phyloP scores from a whole-genome alignment of 64 coral and sea anemone species.

The Orbicella faveolata region DNA sequence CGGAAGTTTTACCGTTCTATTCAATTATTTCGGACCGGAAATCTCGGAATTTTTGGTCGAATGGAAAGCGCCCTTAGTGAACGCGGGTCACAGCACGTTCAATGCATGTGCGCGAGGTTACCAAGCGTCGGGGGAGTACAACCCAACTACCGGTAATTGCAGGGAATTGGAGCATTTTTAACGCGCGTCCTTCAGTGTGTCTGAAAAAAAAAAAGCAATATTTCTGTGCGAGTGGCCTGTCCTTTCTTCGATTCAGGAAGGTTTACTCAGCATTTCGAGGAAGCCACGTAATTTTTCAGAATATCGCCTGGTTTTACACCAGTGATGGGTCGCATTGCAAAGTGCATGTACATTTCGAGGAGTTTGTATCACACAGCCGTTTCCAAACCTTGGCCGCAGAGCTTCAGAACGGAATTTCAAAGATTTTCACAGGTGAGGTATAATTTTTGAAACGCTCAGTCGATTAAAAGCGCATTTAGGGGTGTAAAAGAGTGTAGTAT shows the following conservation, averaged over 20 bases:
- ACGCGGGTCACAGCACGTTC: too few species aligned
- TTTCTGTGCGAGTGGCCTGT: not conserved
- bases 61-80: too few species aligned
- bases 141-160: too few species aligned
- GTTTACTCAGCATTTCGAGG: not conserved
- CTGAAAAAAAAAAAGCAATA: too few species aligned
- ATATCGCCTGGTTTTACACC: not conserved
- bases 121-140: too few species aligned
- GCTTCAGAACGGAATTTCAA: slow-evolving; percentile 23
- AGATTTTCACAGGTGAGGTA: slow-evolving; percentile 12
- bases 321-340: not conserved
- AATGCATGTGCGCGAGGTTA: too few species aligned
- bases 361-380: slow-evolving; percentile 27
- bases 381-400: not conserved
- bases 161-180: too few species aligned
- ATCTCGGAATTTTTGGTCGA: too few species aligned
- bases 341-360: slow-evolving; percentile 11
- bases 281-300: too few species aligned
- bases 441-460: not conserved
- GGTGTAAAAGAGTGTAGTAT: not conserved
- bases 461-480: not conserved
- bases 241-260: not conserved
- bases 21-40: too few species aligned
- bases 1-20: too few species aligned
- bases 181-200: too few species aligned